Evolutionary conservation across 2,113 vertebrate genomes (phyloP).

Genomic region (Oreochromis tanganicae): DNA sequence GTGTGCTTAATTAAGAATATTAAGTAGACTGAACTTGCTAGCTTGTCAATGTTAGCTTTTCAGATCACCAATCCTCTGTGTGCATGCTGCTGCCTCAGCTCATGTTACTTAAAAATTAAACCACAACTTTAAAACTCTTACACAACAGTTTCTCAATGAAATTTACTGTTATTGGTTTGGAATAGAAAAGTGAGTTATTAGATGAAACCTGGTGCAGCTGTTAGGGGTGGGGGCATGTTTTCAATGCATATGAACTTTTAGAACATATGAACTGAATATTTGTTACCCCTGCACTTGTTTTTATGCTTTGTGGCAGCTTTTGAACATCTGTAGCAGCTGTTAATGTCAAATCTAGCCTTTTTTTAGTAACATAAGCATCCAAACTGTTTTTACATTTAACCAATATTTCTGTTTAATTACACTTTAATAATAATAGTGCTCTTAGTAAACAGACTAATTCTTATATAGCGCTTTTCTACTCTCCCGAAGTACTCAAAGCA

Average conservation of each 20-base stretch:
- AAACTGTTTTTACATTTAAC: neutral
- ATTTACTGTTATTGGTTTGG: neutral
- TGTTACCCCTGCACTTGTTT: neutral
- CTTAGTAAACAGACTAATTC: neutral
- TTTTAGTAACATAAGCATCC: neutral
- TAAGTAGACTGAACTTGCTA: neutral
- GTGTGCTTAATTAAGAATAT: neutral
- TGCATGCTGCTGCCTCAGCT: neutral
- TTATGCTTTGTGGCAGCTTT: neutral
- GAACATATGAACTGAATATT: neutral
- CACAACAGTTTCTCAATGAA: neutral
- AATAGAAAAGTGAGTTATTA: neutral
- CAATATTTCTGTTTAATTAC: neutral
- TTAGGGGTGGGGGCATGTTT: neutral
- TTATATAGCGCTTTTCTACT: neutral
- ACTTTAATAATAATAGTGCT: neutral
- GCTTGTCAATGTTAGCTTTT: neutral
- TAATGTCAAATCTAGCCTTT: neutral
- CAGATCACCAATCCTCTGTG: neutral
- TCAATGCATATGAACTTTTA: neutral
- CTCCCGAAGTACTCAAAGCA: too few relatives aligned
- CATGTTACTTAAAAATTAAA: neutral
- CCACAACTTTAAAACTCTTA: neutral
- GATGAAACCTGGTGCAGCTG: neutral
- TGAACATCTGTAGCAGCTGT: neutral